phyloP scores from a whole-genome alignment of 2,888 invertebrate genomes.

The Netelia fuscicornis region DNA sequence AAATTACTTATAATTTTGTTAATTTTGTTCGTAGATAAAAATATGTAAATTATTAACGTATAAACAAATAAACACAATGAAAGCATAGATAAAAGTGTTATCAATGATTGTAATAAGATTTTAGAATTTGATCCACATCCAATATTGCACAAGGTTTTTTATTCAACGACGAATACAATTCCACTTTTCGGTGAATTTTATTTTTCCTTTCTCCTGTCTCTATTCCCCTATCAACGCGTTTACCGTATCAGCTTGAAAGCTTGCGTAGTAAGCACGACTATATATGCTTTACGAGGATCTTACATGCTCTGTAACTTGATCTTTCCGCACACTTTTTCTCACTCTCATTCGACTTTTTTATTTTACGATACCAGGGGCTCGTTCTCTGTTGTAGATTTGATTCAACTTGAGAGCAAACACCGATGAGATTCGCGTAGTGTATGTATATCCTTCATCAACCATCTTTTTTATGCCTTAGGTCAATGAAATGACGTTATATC shows the following conservation, averaged over 20 bases:
- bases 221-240: background rate
- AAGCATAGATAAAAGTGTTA: no score
- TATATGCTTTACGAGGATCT: slow-evolving; percentile 60
- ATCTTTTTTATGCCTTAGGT: slow-evolving; percentile 47
- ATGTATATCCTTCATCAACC: slow-evolving; percentile 7
- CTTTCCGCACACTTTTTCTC: slow-evolving; percentile 11
- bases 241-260: slow-evolving; percentile 28
- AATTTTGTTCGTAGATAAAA: no score
- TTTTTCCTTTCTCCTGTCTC: background rate
- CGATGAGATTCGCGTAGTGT: slow-evolving; percentile 25
- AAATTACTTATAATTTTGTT: no score
- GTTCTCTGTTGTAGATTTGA: slow-evolving; percentile 72
- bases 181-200: background rate
- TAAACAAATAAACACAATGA: no score
- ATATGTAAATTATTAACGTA: no score
- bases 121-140: background rate
- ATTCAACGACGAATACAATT: background rate
- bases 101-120: background rate
- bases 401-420: slow-evolving; percentile 73
- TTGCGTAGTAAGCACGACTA: slow-evolving; percentile 8
- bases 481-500: slow-evolving; percentile 46
- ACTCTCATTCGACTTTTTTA: slow-evolving; percentile 55
- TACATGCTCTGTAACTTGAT: slow-evolving; percentile 16
- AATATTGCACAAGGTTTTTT: background rate
- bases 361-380: slow-evolving; percentile 59